phyloP scores from a whole-genome alignment of 1,140 invertebrate genomes.

The Bilobella aurantiaca region DNA sequence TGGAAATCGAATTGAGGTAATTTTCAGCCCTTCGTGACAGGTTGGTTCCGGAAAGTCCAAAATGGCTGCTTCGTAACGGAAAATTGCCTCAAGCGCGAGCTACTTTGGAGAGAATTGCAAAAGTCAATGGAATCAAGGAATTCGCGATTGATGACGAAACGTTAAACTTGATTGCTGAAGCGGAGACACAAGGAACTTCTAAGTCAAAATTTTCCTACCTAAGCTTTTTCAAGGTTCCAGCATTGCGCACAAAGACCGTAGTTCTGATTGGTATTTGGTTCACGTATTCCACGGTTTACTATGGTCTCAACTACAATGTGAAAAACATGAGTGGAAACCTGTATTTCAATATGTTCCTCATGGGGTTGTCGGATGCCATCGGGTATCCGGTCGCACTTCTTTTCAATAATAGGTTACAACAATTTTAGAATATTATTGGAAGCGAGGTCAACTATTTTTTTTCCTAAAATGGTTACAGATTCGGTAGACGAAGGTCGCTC shows the following conservation, averaged over 20 bases:
- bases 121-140: slow-evolving; percentile 34
- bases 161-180: not conserved
- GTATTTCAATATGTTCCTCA: slow-evolving; percentile 9
- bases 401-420: slow-evolving; percentile 7
- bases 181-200: not conserved
- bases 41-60: slow-evolving; percentile 43
- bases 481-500: slow-evolving; percentile 14
- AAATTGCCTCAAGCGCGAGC: slow-evolving; percentile 40
- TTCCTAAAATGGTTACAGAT: no score
- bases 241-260: slow-evolving; percentile 13
- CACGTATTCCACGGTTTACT: slow-evolving; percentile 3
- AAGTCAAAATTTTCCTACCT: slow-evolving; percentile 14
- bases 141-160: not conserved
- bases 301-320: slow-evolving; percentile 10
- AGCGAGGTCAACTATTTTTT: no score
- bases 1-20: no score
- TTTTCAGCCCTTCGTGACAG: no score
- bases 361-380: slow-evolving; percentile 12
- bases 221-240: slow-evolving; percentile 5
- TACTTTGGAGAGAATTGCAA: slow-evolving; percentile 39
- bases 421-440: not conserved
- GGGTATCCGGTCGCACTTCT: slow-evolving; percentile 11
- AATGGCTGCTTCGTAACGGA: slow-evolving; percentile 43
- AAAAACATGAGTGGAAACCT: slow-evolving; percentile 10
- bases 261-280: slow-evolving; percentile 14